Conservation (phyloP, 2,113 vertebrate genomes). For the Piaya cayana region DNA sequence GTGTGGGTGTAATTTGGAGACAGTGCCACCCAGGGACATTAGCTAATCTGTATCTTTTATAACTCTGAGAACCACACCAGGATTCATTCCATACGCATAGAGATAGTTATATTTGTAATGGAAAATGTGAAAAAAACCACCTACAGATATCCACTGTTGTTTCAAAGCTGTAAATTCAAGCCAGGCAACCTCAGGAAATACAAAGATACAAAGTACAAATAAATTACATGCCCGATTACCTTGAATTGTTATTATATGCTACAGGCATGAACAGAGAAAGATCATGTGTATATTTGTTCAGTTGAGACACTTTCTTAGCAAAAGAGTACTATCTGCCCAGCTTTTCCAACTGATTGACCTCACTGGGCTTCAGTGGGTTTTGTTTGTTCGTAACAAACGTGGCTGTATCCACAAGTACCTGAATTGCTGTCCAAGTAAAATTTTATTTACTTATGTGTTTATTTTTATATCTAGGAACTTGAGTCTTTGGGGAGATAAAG, state of each 20-base stretch:
- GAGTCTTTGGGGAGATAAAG: neutral
- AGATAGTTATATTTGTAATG: neutral
- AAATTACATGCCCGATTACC: neutral
- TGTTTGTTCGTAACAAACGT: neutral
- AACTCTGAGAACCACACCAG: neutral
- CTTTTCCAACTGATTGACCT: neutral
- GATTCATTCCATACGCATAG: neutral
- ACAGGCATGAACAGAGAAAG: neutral
- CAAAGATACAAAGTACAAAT: neutral
- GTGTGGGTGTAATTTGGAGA: neutral
- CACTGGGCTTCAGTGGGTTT: neutral
- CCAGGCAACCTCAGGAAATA: neutral
- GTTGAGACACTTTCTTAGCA: neutral
- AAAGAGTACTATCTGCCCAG: neutral
- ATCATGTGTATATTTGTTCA: neutral
- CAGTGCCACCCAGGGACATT: neutral
- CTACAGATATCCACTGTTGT: neutral
- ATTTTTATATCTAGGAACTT: neutral
- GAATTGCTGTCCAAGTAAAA: neutral
- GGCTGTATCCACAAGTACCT: neutral
- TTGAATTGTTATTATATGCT: neutral
- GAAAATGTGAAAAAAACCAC: neutral
- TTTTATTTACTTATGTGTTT: too few relatives aligned
- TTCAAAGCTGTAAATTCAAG: neutral
- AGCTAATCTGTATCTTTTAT: neutral